phyloP scores from a whole-genome alignment of 2,113 vertebrate species.

The Cranoglanis bouderius region DNA sequence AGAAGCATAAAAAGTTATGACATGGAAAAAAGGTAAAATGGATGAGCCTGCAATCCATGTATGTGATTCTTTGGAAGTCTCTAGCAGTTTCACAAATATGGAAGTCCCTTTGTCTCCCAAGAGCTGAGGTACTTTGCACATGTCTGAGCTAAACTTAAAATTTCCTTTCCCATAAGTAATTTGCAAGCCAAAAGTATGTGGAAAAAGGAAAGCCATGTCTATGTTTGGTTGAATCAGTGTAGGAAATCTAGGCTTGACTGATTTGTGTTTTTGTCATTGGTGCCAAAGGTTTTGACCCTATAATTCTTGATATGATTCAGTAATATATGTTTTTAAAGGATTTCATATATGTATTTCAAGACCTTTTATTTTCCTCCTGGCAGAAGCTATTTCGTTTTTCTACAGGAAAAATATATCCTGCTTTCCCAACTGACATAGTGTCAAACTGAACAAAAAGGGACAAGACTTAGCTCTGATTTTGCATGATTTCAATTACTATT shows the following conservation, averaged over 20 bases:
- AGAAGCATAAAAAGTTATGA: conserved; percentile 42
- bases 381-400: background rate
- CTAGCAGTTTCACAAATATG: conserved; percentile 42
- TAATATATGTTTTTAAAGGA: conserved; percentile 63
- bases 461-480: background rate
- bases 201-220: conserved; percentile 72
- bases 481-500: background rate
- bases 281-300: conserved; percentile 69
- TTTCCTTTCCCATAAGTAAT: conserved; percentile 76
- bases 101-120: conserved; percentile 34
- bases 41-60: conserved; percentile 49
- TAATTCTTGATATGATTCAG: conserved; percentile 65
- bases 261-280: conserved; percentile 70
- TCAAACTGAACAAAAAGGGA: background rate
- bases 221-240: conserved; percentile 66
- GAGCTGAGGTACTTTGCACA: conserved; percentile 56
- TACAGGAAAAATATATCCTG: background rate
- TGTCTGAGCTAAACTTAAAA: conserved; percentile 73
- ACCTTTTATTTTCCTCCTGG: conserved; percentile 27
- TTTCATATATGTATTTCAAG: conserved; percentile 62
- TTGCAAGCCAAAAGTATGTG: conserved; percentile 79
- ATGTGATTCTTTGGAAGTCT: conserved; percentile 36
- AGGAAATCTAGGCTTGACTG: conserved; percentile 68
- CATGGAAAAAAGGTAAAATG: conserved; percentile 43
- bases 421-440: conserved; percentile 1